phyloP scores from a whole-genome alignment of 2,888 invertebrate species.

The Camponotus fellah region DNA sequence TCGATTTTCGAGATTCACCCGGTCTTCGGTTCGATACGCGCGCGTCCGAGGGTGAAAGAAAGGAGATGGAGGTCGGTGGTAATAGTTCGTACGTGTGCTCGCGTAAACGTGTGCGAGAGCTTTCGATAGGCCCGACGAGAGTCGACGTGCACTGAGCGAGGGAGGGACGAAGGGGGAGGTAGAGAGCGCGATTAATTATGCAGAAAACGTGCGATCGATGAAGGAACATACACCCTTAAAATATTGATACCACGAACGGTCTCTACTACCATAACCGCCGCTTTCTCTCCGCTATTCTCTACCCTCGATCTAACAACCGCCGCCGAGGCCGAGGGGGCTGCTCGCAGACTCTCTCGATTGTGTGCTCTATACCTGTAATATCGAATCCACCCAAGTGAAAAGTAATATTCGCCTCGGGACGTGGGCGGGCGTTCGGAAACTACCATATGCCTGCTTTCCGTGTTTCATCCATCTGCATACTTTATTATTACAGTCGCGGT shows the following conservation, averaged over 20 bases:
- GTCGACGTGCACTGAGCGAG: constrained; percentile 30
- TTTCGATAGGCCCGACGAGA: constrained; percentile 54
- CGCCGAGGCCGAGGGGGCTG: constrained; percentile 48
- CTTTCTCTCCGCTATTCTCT: constrained; percentile 57
- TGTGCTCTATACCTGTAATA: constrained; percentile 56
- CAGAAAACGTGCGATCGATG: constrained; percentile 82
- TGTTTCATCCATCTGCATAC: constrained; percentile 34
- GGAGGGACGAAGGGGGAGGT: constrained; percentile 1
- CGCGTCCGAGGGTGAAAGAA: constrained; percentile 24
- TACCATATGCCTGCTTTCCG: constrained; percentile 47
- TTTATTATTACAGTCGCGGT: constrained; percentile 39
- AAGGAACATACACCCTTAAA: constrained; percentile 80
- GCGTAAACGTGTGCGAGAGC: background rate
- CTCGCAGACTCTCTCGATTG: constrained; percentile 61
- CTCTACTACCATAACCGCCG: constrained; percentile 69
- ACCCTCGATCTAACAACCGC: constrained; percentile 68
- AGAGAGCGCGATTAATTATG: constrained; percentile 78
- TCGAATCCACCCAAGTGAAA: constrained; percentile 47
- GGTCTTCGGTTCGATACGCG: constrained; percentile 8
- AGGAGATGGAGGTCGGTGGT: constrained; percentile 22
- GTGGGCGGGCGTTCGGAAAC: constrained; percentile 42
- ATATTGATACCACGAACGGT: constrained; percentile 81
- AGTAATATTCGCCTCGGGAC: constrained; percentile 50
- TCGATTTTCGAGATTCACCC: constrained; percentile 63
- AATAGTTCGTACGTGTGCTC: constrained; percentile 18